These are phyloP conservation scores for Clostera curtula DNA, from an alignment of 2,888 invertebrate genomes.

Conservation along the genomic window DNA sequence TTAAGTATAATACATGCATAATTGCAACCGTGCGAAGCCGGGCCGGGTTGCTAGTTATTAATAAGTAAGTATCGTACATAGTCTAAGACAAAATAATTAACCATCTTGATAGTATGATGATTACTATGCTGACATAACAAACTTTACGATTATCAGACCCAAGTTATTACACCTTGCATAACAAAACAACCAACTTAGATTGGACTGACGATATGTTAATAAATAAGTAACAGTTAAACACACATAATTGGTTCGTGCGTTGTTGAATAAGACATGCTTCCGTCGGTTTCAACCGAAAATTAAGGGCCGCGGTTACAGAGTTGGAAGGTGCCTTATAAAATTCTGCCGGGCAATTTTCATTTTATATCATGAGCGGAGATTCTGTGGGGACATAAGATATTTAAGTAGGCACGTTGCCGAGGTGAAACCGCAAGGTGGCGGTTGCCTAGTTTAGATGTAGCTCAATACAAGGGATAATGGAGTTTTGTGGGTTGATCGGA, in stretches of 20 bases:
- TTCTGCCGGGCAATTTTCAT: slow-evolving; percentile 28
- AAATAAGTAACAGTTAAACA: slow-evolving; percentile 43
- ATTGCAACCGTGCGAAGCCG: too few species aligned
- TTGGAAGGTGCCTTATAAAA: slow-evolving; percentile 25
- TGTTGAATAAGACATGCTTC: slow-evolving; percentile 43
- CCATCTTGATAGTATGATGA: too few species aligned
- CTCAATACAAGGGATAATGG: slow-evolving; percentile 18
- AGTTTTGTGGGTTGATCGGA: slow-evolving; percentile 13
- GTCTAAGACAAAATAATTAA: slow-evolving; percentile 20
- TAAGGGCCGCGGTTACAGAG: slow-evolving; percentile 24
- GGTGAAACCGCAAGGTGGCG: slow-evolving; percentile 18
- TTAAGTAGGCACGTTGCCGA: slow-evolving; percentile 21
- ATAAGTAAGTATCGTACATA: too few species aligned
- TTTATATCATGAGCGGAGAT: slow-evolving; percentile 20
- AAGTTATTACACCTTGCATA: neutral
- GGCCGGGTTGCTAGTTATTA: too few species aligned
- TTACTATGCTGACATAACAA: too few species aligned
- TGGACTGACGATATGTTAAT: slow-evolving; percentile 24
- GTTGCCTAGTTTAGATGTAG: slow-evolving; percentile 18
- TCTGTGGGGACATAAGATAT: slow-evolving; percentile 21
- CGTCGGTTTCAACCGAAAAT: slow-evolving; percentile 26
- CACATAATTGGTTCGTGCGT: slow-evolving; percentile 45
- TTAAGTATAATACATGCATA: too few species aligned
- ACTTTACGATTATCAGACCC: too few species aligned
- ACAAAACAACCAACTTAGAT: slow-evolving; percentile 25